A percentile compares a stretch with the other conserved stretches of the same genome.
Conservation (phyloP, 2,113 vertebrate genomes). For the Ammodytes dubius region DNA sequence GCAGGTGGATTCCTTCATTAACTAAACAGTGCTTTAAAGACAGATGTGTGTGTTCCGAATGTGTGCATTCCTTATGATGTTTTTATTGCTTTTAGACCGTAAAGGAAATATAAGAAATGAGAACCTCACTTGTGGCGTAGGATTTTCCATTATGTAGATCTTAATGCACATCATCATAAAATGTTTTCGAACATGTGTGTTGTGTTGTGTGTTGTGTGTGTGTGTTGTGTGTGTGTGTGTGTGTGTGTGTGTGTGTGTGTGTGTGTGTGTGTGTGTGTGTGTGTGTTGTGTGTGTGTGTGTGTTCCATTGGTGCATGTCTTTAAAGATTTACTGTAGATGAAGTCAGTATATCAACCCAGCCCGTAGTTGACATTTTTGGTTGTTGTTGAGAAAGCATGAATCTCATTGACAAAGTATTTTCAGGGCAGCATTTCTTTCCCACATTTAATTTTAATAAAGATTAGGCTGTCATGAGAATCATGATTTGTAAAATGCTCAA, state of each 20-base stretch:
- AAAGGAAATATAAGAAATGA: not conserved
- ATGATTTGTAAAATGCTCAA: constrained; percentile 4
- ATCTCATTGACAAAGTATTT: constrained; percentile 18
- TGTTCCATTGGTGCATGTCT: not conserved
- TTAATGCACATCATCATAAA: not conserved
- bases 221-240: not conserved
- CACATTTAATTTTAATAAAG: constrained; percentile 7
- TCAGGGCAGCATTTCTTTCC: constrained; percentile 25
- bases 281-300: not conserved
- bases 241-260: not conserved
- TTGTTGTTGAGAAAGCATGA: constrained; percentile 1
- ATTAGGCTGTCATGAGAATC: not conserved
- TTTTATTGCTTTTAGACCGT: constrained; percentile 2
- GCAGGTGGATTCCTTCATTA: constrained; percentile 52
- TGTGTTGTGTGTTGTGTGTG: not conserved
- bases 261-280: constrained; percentile 7
- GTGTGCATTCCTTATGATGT: constrained; percentile 11
- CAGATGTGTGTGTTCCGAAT: constrained; percentile 9
- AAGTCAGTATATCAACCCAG: constrained; percentile 25
- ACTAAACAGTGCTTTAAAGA: constrained; percentile 13
- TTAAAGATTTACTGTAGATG: not conserved
- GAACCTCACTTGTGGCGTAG: not conserved
- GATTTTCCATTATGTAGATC: constrained; percentile 3
- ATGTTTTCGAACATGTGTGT: not conserved
- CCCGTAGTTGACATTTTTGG: not conserved